Evolutionary conservation across 1,140 invertebrate species (phyloP).

Genomic region (Heliconius hermathena): DNA sequence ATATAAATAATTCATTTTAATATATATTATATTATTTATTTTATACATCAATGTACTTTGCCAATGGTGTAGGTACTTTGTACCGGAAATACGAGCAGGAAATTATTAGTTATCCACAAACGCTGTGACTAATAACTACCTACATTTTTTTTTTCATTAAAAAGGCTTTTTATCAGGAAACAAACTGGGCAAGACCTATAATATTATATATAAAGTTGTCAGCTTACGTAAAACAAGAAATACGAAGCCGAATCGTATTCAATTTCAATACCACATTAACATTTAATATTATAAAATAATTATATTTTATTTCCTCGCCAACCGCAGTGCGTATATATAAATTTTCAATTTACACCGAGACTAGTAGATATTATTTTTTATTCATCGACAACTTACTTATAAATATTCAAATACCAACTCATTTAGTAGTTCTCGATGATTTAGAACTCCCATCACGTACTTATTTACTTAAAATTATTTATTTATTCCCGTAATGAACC

Average conservation of each 20-base stretch:
- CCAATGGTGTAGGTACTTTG: not conserved
- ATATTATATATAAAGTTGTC: not conserved
- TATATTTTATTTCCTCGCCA: slow-evolving; percentile 2
- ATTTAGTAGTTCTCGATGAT: not conserved
- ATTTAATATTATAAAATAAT: not conserved
- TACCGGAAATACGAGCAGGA: not conserved
- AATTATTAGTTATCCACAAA: not conserved
- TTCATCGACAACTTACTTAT: not conserved
- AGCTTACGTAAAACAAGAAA: slow-evolving; percentile 10
- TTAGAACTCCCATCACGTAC: not conserved
- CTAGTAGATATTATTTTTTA: not conserved
- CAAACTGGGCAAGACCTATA: not conserved
- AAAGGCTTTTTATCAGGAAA: not conserved
- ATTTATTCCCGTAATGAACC: slow-evolving; percentile 5
- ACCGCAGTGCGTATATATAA: not conserved
- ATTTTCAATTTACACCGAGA: not conserved
- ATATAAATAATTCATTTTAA: not conserved
- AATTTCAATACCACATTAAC: not conserved
- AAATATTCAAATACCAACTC: not conserved
- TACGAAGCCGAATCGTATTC: not conserved
- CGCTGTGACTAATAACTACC: not conserved
- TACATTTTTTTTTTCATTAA: not conserved
- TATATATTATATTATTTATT: not conserved
- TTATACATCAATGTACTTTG: not conserved
- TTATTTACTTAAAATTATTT: not conserved